Base-by-base conservation (phyloP, 2,888 invertebrate genomes). In the Taenaris catops region DNA sequence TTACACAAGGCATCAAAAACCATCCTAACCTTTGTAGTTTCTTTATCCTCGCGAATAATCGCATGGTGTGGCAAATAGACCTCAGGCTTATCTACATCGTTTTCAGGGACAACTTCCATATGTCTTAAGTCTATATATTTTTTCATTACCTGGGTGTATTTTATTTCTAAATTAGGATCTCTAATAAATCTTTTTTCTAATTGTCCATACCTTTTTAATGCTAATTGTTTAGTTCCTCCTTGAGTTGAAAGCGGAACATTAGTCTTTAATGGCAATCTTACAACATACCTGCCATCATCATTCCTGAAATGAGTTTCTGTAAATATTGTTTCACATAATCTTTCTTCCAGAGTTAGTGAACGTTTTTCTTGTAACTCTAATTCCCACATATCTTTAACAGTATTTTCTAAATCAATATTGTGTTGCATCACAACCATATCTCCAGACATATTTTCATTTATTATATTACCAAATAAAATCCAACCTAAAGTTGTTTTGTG, bases 1-100 rank as follows among this genome's bases (percentile, higher is more conserved):
- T 28, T 34, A 9, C 21, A 23, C 1, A 46, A 41, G 0, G 43
- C 46, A 38, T 55, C 41, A 20, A 53, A 53, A 1, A 56, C 49
- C 1, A 55, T 47, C 3, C 58, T 25, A 1, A 49, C 16, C 25
- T 55, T 51, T 0, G 53, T 51, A 4, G 51, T 48, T 1, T 16
- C 16, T 6, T 41, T 48, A 8, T 52, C 51, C 2, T 41, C 34
- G 5, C 47, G 12, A 0, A 52, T 24, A 0, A 49, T 44, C 6
- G 45, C 44, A 14, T 50, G 50, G 25, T 51, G 48, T 2, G 48
- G 45, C 6, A 48, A 19, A 18, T 39, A 39, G 1, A 27, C 26
- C 2, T 8, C 9, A 5, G 5, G 3, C 5, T 16, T 21, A 2
- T 17, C 6, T 5, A 6, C 18, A 2, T 35, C 24, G 4, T 16